Conservation (phyloP, 2,888 invertebrate genomes). For the Psylliodes chrysocephalus region DNA sequence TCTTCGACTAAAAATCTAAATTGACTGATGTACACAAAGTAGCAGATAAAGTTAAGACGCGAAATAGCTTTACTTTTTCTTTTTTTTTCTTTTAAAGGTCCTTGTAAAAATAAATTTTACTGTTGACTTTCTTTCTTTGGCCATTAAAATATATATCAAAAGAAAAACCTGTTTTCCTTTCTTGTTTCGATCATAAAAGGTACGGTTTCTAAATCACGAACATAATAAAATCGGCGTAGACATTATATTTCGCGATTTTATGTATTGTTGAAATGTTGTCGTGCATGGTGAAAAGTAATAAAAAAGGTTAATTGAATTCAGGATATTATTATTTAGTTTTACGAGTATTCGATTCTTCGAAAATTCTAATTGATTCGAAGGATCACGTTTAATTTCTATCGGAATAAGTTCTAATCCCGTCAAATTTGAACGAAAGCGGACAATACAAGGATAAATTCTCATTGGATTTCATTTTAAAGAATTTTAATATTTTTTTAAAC, state of each 20-base stretch:
- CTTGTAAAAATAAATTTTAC: neutral
- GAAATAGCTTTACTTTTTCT: too few relatives aligned
- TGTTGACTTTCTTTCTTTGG: neutral
- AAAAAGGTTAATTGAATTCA: neutral
- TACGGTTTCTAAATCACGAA: neutral
- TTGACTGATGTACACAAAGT: too few relatives aligned
- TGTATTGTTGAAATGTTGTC: neutral
- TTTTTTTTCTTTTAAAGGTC: neutral
- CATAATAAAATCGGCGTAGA: neutral
- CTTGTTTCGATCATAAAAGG: conserved; percentile 4
- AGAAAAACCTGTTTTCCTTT: neutral
- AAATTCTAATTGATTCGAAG: too few relatives aligned
- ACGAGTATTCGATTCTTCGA: too few relatives aligned
- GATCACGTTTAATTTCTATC: too few relatives aligned
- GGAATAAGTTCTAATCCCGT: too few relatives aligned
- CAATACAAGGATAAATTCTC: too few relatives aligned
- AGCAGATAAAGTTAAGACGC: neutral
- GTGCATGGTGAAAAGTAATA: neutral
- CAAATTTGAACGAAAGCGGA: too few relatives aligned
- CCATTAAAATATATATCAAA: neutral
- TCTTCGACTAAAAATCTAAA: too few relatives aligned
- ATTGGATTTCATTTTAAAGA: too few relatives aligned
- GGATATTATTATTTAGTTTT: neutral
- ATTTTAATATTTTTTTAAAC: too few relatives aligned
- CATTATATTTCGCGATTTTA: neutral